Conservation (phyloP, 2,113 vertebrate species). For the Phycodurus eques region DNA sequence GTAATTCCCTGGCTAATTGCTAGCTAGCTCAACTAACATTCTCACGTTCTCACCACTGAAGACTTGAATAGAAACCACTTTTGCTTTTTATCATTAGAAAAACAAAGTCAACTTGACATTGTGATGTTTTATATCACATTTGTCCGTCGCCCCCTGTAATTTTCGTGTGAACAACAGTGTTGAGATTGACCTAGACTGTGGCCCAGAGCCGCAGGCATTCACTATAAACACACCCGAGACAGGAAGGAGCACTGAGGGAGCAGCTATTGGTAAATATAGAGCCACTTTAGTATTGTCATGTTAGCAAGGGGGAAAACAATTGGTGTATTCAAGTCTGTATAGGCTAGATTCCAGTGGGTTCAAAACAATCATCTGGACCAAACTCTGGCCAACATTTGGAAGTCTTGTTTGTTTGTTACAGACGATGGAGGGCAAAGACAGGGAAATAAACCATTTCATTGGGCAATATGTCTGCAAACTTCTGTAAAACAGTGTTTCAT, state of each 20-base stretch:
- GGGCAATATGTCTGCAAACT: slow-evolving; percentile 9
- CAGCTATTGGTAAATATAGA: slow-evolving; percentile 56
- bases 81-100: slow-evolving; percentile 9
- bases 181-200: slow-evolving; percentile 57
- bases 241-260: slow-evolving; percentile 52
- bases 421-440: slow-evolving; percentile 43
- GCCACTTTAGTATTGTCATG: background rate
- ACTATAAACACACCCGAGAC: slow-evolving; percentile 55
- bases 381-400: slow-evolving; percentile 40
- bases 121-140: slow-evolving; percentile 33
- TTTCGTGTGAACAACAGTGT: slow-evolving; percentile 44
- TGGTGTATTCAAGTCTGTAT: slow-evolving; percentile 16
- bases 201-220: slow-evolving; percentile 68
- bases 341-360: slow-evolving; percentile 40
- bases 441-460: slow-evolving; percentile 63
- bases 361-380: slow-evolving; percentile 38
- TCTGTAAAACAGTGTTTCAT: background rate
- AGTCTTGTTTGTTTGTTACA: slow-evolving; percentile 43
- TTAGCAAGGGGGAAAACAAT: background rate
- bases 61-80: background rate
- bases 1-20: background rate
- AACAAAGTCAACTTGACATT: slow-evolving; percentile 17
- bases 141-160: slow-evolving; percentile 40
- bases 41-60: background rate
- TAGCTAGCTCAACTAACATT: background rate